Evolutionary conservation across 2,113 vertebrate species (phyloP).

Genomic region (Casuarius casuarius): DNA sequence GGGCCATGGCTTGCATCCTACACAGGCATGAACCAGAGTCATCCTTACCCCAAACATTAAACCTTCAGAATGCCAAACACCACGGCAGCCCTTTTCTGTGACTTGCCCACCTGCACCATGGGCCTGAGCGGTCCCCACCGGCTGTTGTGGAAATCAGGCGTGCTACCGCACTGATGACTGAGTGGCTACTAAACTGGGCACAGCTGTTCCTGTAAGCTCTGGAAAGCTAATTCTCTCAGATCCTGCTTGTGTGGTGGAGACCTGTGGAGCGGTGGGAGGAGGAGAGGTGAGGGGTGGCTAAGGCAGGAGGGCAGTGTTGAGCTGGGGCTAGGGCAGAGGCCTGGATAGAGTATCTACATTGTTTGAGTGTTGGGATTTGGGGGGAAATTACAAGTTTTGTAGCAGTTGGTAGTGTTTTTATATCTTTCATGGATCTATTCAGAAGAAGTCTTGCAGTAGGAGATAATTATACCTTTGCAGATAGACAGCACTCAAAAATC

Average conservation of each 20-base stretch:
- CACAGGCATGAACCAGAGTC: not conserved
- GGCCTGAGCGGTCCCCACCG: no score
- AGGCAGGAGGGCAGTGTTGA: not conserved
- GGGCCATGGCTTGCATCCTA: not conserved
- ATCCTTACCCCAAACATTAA: not conserved
- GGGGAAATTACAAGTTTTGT: not conserved
- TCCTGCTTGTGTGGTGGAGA: accelerated
- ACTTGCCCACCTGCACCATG: not conserved
- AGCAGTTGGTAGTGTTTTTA: not conserved
- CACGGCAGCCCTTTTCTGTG: accelerated
- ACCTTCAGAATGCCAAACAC: accelerated
- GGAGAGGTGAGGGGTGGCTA: not conserved
- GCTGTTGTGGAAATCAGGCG: no score
- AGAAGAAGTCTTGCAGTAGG: not conserved
- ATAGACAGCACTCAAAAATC: not conserved
- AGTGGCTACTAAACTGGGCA: no score
- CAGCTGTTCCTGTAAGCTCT: not conserved
- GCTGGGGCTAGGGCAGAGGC: accelerated
- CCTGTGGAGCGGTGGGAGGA: accelerated
- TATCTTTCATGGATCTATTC: not conserved
- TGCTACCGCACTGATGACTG: not conserved
- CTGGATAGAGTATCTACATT: accelerated
- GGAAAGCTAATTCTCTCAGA: accelerated
- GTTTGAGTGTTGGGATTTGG: accelerated
- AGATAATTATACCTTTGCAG: not conserved